A percentile compares a stretch with the other conserved stretches of the same genome.
Evolutionary conservation across 2,888 invertebrate genomes (phyloP).

Genomic region (Oegoconia quadripuncta): DNA sequence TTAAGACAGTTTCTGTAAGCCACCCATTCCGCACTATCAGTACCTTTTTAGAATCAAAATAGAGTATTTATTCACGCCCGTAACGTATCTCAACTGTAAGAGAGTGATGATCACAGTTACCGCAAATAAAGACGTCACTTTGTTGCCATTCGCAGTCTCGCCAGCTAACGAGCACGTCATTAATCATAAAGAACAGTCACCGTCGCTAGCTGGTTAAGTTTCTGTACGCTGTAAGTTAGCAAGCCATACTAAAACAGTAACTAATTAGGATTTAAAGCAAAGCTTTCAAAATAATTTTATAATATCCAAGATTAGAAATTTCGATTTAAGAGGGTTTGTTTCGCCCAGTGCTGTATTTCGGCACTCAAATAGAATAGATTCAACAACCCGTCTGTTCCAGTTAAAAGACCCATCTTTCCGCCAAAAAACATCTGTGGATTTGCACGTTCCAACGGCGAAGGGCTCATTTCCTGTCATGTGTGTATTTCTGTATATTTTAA

Average conservation of each 20-base stretch:
- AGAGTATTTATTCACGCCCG: background rate
- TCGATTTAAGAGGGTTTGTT: no score
- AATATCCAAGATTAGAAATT: no score
- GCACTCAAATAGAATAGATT: no score
- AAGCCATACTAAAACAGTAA: background rate
- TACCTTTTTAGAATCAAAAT: background rate
- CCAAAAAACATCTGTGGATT: no score
- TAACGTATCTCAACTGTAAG: conserved; percentile 24
- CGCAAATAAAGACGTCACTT: conserved; percentile 54
- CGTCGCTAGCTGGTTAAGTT: conserved; percentile 39
- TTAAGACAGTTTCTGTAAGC: background rate
- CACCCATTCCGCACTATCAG: background rate
- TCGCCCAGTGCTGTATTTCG: no score
- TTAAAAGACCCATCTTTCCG: no score
- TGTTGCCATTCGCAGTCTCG: conserved; percentile 53
- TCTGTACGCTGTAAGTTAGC: conserved; percentile 33
- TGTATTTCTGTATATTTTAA: no score
- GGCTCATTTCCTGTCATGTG: no score
- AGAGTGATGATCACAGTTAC: conserved; percentile 47
- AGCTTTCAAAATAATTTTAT: background rate
- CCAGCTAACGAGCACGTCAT: conserved; percentile 55
- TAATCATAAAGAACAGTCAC: conserved; percentile 59
- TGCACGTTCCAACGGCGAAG: no score
- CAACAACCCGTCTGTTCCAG: no score
- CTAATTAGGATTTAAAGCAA: background rate